Base-by-base conservation (phyloP, 2,888 invertebrate genomes). In the Idaea dimidiata region DNA sequence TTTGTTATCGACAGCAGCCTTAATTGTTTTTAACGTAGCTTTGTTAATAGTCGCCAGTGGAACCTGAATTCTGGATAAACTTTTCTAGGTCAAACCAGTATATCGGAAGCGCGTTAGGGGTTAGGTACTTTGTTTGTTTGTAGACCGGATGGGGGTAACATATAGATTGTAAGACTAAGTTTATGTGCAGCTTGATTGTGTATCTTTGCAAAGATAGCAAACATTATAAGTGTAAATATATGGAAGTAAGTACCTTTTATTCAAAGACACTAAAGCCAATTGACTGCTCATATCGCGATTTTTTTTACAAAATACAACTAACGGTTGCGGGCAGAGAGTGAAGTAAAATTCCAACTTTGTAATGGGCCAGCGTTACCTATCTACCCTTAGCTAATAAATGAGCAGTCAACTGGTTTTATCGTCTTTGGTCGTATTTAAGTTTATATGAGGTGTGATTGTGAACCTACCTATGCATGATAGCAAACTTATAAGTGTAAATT, bases 11-110 rank as follows among this genome's bases (percentile, higher is more conserved):
- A 43, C 43, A 43, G 43, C 14, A 43, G 43, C 43, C 43, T 7
- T 43, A 43, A 43, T 43, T 43, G 43, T 43, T 43, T 43, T 43
- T 14, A 43, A 43, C 43, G 14, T 3, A 43, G 43, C 43, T 8
- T 43, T 43, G 43, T 43, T 43, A 43, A 43, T 43, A 43, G 43
- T 43, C 43, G 43, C 43, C 43, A 43, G 43, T 43, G 43, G 43
- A 43, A 43, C 43, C 43, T 43, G 43, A 43, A 43, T 43, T 43
- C 43, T 14, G 43, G 43, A 43, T 43, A 43, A 43, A 43, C 14
- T 43, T 43, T 43, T 43, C 43, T 43, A 43, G 43, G 43, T 43
- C 43, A 43, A 10, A 43, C 43, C 14, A 43, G 14, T 43, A 43
- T 43, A 8, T 43, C 43, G 43, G 14, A 43, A 43, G 43, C 43